A percentile compares a stretch with the other conserved stretches of the same genome.
Evolutionary conservation across 2,888 invertebrate genomes (phyloP).

Genomic region (Leptinotarsa peninsularis): DNA sequence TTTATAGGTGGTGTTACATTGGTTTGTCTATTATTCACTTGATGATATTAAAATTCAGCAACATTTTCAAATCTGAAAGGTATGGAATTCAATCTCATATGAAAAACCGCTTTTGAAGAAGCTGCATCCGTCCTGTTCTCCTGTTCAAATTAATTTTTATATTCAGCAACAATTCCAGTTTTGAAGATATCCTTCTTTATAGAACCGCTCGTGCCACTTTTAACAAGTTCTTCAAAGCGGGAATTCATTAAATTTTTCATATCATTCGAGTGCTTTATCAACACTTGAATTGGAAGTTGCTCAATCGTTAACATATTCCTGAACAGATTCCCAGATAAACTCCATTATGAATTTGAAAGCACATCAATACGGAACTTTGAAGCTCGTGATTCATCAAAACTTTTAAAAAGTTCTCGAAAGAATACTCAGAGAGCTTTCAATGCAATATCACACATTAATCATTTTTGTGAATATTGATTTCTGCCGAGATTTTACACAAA

Average conservation of each 20-base stretch:
- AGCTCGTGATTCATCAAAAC: background rate
- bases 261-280: background rate
- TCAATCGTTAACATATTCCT: background rate
- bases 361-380: background rate
- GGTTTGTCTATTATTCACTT: too few relatives aligned
- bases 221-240: background rate
- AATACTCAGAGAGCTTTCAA: background rate
- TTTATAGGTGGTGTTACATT: too few relatives aligned
- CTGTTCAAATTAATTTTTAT: too few relatives aligned
- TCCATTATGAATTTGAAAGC: background rate
- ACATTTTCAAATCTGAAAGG: too few relatives aligned
- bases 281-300: background rate
- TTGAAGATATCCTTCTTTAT: background rate
- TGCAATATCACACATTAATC: conserved; percentile 17
- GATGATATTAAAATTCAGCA: too few relatives aligned
- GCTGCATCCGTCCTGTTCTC: too few relatives aligned
- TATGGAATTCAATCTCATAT: too few relatives aligned
- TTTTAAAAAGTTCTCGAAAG: background rate
- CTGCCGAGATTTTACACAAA: background rate
- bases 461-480: conserved; percentile 1
- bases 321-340: background rate
- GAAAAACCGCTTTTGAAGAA: too few relatives aligned
- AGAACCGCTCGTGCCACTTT: background rate
- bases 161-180: too few relatives aligned
- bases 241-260: background rate